Base-by-base conservation (phyloP, 2,113 vertebrate genomes). In the Clarias magur region DNA sequence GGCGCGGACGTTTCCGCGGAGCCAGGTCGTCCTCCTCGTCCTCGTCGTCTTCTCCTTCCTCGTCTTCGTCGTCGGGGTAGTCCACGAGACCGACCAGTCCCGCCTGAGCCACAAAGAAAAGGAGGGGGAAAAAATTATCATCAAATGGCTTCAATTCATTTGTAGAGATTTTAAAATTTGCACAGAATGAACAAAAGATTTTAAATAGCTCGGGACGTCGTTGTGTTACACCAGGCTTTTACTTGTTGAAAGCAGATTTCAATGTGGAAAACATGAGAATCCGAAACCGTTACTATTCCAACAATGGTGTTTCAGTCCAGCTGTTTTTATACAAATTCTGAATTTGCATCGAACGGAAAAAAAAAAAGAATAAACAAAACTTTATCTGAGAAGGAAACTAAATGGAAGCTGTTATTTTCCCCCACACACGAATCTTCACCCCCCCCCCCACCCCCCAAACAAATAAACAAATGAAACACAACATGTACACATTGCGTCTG, bases 11-110 rank as follows among this genome's bases (percentile, higher is more conserved):
- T 94, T 99, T 99, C 89, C 97, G 95, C 63, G 97, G 98, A 85
- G 98, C 96, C 63, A 98, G 95, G 85, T 98, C 97, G 86, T 95
- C 95, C 25, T 95, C 94, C 7, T 95, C 94, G 0, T 98, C 97
- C 80, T 95, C 95, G n/a, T 95, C 94, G 5, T 95, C 94, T 0
- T 99, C 97, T 75, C 99, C 98, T 0, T 99, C 98, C 2, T 99
- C 98, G 0, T 97, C 96, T 94, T 99, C 98, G 84, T 99, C 98
- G 53, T 99, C 98, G 65, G 98, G 98, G 91, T 99, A 99, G 94
- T 99, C 98, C 94, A 99, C 98, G 87, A 99, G 95, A 82, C 98
- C 98, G 80, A 99, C 97, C 87, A 98, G 93, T 92, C 96, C 96
- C 73, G 96, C 96, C 97, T 99, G 91, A 88, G 62, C 85, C 65